Percentiles rank a stretch among this genome's conserved stretches.
These are phyloP conservation scores for Phania funesta DNA, from an alignment of 2,888 invertebrate genomes.

Conservation along the genomic window DNA sequence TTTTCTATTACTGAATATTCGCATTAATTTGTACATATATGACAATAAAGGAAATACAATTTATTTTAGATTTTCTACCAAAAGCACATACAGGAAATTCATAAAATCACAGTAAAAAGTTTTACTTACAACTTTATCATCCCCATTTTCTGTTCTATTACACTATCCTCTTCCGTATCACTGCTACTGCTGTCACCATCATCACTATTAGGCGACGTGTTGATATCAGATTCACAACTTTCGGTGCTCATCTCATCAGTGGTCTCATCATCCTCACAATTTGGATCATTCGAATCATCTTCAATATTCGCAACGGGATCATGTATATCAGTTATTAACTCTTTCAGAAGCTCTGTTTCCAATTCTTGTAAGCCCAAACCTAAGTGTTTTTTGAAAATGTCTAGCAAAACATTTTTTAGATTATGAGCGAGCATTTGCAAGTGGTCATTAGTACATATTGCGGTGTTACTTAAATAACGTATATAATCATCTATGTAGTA, in stretches of 20 bases:
- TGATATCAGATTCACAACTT: constrained; percentile 61
- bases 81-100: constrained; percentile 16
- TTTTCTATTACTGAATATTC: too few species aligned
- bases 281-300: constrained; percentile 63
- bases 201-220: constrained; percentile 34
- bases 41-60: constrained; percentile 17
- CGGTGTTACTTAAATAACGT: constrained; percentile 73
- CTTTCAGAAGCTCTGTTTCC: constrained; percentile 77
- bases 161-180: constrained; percentile 75
- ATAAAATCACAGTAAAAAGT: constrained; percentile 21
- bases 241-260: constrained; percentile 64
- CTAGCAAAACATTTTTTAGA: constrained; percentile 75
- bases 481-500: constrained; percentile 77
- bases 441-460: constrained; percentile 71
- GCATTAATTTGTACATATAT: too few species aligned
- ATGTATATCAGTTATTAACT: constrained; percentile 77
- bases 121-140: constrained; percentile 58
- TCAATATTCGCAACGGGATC: constrained; percentile 68
- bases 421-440: constrained; percentile 75
- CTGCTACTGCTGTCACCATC: constrained; percentile 57
- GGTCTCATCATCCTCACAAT: constrained; percentile 65
- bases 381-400: constrained; percentile 75
- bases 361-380: constrained; percentile 75
- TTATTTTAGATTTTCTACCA: background rate
- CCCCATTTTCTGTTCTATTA: constrained; percentile 74